Evolutionary conservation across 2,797 vertebrate genomes (phyloP), one percentile per base, ranked within the genome.

Genomic region (Spizella passerina): DNA sequence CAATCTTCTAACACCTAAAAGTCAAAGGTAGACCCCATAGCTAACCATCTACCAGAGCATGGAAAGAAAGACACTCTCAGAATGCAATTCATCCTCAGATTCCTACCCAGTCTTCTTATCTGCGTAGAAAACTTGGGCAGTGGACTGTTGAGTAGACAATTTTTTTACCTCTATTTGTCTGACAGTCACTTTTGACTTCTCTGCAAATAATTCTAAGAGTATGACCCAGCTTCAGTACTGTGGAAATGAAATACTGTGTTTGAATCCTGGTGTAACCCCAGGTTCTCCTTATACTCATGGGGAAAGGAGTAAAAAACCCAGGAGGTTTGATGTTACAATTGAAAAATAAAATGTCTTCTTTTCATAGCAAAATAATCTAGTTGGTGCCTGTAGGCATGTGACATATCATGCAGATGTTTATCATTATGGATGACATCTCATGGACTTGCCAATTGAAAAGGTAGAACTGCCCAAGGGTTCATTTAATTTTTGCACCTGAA

Each of bases 401-500:
- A 82, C 66, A 65, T 72, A 79, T 32, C n/a, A 49, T 56, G 22
- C 41, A 82, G 56, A 68, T 3, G 7, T 32, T 26, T 66, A 34
- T 73, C 1, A 32, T 69, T 88, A 86, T 86, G 60, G 44, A 63
- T 90, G 56, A 94, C 27, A 14, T 63, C 43, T 61, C 49, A 55
- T 20, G 44, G 59, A 64, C n/a, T 84, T 88, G 34, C 38, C 69
- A 86, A 10, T 82, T 93, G 36, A 64, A 88, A 63, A 90, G 27
- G 44, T 8, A 72, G 47, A 90, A 64, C n/a, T 90, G 71, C 78
- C 56, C 64, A 86, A 73, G 38, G 81, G 64, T 38, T 93, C 66
- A 34, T 82, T 87, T 85, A 66, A 50, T 39, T 88, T 95, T 90
- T 73, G 38, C 34, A 87, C 75, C 52, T 92, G 78, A 95, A 64